Evolutionary conservation across 2,888 invertebrate species (phyloP).

Genomic region (Pheosia tremula): DNA sequence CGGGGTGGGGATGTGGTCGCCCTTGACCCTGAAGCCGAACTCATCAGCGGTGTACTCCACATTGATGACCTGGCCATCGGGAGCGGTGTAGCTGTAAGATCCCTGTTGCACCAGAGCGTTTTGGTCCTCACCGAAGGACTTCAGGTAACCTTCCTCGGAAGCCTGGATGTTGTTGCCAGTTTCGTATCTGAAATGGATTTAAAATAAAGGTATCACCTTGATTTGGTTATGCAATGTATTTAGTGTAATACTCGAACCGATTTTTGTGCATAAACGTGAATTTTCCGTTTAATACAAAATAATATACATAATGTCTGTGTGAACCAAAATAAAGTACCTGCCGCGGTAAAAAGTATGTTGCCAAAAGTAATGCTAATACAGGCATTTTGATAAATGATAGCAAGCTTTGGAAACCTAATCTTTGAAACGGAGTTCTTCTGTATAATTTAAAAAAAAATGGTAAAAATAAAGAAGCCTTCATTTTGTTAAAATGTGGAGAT

Average conservation of each 20-base stretch:
- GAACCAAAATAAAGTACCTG: too few relatives aligned
- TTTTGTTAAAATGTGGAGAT: too few relatives aligned
- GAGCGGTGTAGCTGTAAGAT: constrained; percentile 91
- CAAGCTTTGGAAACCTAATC: too few relatives aligned
- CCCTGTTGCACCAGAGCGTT: constrained; percentile 91
- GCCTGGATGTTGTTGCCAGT: constrained; percentile 93
- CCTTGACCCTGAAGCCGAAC: constrained; percentile 91
- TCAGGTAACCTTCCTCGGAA: constrained; percentile 91
- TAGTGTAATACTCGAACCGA: not conserved
- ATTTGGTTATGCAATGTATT: not conserved
- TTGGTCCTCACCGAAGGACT: constrained; percentile 86
- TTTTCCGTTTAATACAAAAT: not conserved
- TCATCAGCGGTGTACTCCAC: constrained; percentile 93
- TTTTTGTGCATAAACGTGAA: not conserved
- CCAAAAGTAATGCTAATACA: too few relatives aligned
- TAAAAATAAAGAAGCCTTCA: too few relatives aligned
- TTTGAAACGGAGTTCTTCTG: too few relatives aligned
- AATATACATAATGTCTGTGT: not conserved
- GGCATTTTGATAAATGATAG: too few relatives aligned
- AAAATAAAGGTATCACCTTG: not conserved
- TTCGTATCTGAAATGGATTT: constrained; percentile 86
- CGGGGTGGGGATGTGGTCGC: constrained; percentile 93
- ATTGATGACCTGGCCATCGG: constrained; percentile 90
- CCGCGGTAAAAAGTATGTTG: too few relatives aligned
- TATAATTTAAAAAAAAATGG: too few relatives aligned